Conservation (phyloP, 2,888 invertebrate genomes). For the Agriopis aurantiaria region DNA sequence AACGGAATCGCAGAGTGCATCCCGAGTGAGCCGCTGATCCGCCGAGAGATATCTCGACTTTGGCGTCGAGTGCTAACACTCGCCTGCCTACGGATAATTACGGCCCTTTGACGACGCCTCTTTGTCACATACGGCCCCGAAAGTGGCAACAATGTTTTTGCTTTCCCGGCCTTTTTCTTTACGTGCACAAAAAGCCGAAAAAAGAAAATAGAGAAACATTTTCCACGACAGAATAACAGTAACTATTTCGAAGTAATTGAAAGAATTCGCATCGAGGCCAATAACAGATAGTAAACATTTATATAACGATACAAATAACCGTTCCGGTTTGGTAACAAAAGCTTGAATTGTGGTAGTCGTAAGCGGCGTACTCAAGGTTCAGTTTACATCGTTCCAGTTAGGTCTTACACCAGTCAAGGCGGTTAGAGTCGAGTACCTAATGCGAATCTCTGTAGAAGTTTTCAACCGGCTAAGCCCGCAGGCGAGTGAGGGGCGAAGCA, state of each 20-base stretch:
- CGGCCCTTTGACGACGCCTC: slow-evolving; percentile 77
- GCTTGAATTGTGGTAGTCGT: slow-evolving; percentile 57
- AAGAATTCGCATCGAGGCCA: slow-evolving; percentile 43
- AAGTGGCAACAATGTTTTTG: slow-evolving; percentile 69
- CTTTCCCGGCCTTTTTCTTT: slow-evolving; percentile 48
- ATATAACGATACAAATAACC: slow-evolving; percentile 55
- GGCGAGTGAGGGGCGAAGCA: slow-evolving; percentile 66
- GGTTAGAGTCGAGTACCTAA: slow-evolving; percentile 72
- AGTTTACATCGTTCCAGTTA: slow-evolving; percentile 69
- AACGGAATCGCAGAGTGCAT: slow-evolving; percentile 85
- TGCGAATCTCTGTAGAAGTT: slow-evolving; percentile 80
- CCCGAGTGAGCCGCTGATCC: slow-evolving; percentile 84
- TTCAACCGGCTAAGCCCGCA: slow-evolving; percentile 71
- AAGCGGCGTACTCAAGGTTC: slow-evolving; percentile 64
- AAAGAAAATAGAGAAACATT: slow-evolving; percentile 33
- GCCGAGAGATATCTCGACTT: slow-evolving; percentile 82
- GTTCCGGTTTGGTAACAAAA: slow-evolving; percentile 56
- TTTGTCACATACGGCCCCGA: slow-evolving; percentile 67
- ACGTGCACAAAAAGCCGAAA: slow-evolving; percentile 33
- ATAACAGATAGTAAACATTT: slow-evolving; percentile 52
- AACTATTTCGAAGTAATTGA: slow-evolving; percentile 41
- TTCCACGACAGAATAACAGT: slow-evolving; percentile 29
- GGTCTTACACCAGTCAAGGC: slow-evolving; percentile 75
- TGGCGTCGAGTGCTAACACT: slow-evolving; percentile 81
- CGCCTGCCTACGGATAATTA: slow-evolving; percentile 81